Percentiles rank a stretch among this genome's conserved stretches.
phyloP scores from a whole-genome alignment of 2,113 vertebrate genomes.

The Silurus glanis region DNA sequence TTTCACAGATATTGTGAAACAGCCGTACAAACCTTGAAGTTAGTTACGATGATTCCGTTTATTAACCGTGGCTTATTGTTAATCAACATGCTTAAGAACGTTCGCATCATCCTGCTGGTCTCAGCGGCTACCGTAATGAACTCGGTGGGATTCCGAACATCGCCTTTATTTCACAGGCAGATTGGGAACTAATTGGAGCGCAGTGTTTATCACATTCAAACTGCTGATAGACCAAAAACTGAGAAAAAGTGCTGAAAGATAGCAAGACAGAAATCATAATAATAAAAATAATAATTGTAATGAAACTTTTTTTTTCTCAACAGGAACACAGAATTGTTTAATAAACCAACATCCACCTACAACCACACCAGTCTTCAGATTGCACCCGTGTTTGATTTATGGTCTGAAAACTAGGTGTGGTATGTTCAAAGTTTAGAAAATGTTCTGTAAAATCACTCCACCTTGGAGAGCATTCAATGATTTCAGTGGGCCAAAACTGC shows the following conservation, averaged over 20 bases:
- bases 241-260: background rate
- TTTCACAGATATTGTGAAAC: background rate
- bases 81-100: slow-evolving; percentile 1
- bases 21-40: background rate
- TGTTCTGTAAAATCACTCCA: background rate
- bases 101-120: background rate
- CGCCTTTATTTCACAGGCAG: slow-evolving; percentile 7
- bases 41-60: background rate
- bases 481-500: background rate
- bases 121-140: slow-evolving; percentile 3
- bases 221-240: background rate
- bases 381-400: too few species aligned
- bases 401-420: too few species aligned
- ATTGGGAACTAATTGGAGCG: slow-evolving; percentile 11
- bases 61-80: slow-evolving; percentile 1
- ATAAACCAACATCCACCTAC: background rate
- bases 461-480: background rate
- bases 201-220: background rate
- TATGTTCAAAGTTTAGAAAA: too few species aligned
- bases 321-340: background rate
- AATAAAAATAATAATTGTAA: too few species aligned
- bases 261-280: background rate
- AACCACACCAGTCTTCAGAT: background rate
- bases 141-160: background rate
- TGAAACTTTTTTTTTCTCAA: background rate